Base-by-base conservation (phyloP, 2,888 invertebrate species). In the Cheilosia pagana region DNA sequence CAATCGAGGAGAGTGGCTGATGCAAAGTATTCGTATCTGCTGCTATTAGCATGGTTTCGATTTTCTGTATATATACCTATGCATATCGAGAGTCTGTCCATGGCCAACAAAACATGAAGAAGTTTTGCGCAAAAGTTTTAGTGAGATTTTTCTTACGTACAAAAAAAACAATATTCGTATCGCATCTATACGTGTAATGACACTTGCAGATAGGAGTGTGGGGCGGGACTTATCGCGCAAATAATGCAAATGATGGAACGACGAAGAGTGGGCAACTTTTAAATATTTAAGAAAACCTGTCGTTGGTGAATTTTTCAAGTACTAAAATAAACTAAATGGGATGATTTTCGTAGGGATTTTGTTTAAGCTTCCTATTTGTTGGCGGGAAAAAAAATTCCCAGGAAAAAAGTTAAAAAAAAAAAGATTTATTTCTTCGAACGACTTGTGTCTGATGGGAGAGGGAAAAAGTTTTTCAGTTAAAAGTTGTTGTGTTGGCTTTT, bases 381-480 rank as follows among this genome's bases (percentile, higher is more conserved):
- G 50, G 25, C 35, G 50, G 21, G 21, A 50, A 43, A 59, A 41
- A 50, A 52, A 57, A 41, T n/a, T 12, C 1, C 1, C 25, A 12
- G 12, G 16, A 1, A 35, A 10, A 31, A 35, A 70, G 77, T 77
- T 82, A 55, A 65, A 71, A 76, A 48, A 28, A 28, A 28, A 28
- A 28, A 28, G 81, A 82, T 82, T 82, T 82, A 82, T 82, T 77
- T 77, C 60, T 63, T 72, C 48, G 55, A 65, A 82, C 67, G 74
- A 74, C 60, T 68, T 81, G 79, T 60, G 74, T 60, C 65, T 59
- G n/a, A n/a, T n/a, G 59, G 2, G 65, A n/a, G 60, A 53, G 43
- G 14, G 16, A 45, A 65, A 82, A 82, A 82, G 71, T 82, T 82
- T 82, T 82, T 72, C 81, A 82, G 70, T 82, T 82, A 82, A 82